Base-by-base conservation (phyloP, 2,113 vertebrate genomes). In the Pteropus alecto region DNA sequence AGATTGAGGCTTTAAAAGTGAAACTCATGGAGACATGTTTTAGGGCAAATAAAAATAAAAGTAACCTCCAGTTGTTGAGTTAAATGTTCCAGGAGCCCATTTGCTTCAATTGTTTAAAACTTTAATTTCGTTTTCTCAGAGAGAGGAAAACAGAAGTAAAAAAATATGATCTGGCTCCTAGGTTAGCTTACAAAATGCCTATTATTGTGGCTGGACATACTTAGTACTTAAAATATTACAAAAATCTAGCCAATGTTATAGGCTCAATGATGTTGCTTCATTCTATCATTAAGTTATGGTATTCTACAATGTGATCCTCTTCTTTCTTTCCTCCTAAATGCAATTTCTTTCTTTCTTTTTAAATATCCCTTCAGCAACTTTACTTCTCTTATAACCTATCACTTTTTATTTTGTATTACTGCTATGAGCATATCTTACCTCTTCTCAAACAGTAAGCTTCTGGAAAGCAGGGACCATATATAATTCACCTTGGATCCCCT, bases 11-110 rank as follows among this genome's bases (percentile, higher is more conserved):
- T 92, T 81, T 85, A 68, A 92, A 82, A 56, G 0, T 90, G 21
- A 95, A 97, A 65, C 13, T 84, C n/a, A 82, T 26, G 10, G 14
- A 90, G 1, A 93, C 2, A 79, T 46, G 70, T 54, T 95, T 97
- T 38, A 76, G 18, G 30, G 19, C 14, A 91, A 89, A 92, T 56
- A 81, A 79, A 93, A 96, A 93, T 24, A 87, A 74, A 91, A 87
- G 35, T 14, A 92, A 70, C 11, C 21, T 83, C 41, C 11, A 86
- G 8, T 38, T 76, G 56, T 94, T 48, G 46, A 26, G 51, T 67
- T 82, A 51, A 43, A 1, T 87, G 13, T 68, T 85, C 7, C 7
- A 77, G 30, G 12, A 91, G 10, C 35, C 24, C 18, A 73, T 63
- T 46, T 82, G 67, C 88, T 88, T 43, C 13, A 60, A 63, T 0